phyloP scores from a whole-genome alignment of 2,797 vertebrate genomes.

The Sebastes steindachneri region DNA sequence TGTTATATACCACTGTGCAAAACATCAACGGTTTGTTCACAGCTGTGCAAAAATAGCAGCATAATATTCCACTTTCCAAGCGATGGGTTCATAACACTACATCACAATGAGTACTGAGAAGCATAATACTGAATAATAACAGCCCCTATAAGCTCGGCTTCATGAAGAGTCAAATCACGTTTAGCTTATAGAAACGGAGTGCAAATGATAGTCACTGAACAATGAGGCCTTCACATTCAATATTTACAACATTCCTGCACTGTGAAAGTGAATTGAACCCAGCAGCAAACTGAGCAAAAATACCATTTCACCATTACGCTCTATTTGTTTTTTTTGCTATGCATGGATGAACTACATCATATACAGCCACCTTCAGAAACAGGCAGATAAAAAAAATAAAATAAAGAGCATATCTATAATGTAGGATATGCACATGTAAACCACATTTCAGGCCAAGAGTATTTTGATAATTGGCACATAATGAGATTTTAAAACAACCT shows the following conservation, averaged over 20 bases:
- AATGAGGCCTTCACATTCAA: constrained; percentile 28
- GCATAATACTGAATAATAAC: constrained; percentile 41
- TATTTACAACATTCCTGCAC: constrained; percentile 44
- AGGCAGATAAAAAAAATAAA: constrained; percentile 17
- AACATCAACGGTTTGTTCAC: constrained; percentile 71
- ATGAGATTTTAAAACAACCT: constrained; percentile 57
- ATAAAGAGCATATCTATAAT: constrained; percentile 32
- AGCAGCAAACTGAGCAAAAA: constrained; percentile 17
- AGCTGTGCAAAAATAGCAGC: constrained; percentile 79
- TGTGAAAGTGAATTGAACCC: constrained; percentile 21
- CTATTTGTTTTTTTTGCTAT: constrained; percentile 38
- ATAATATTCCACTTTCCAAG: constrained; percentile 67
- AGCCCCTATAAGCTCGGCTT: constrained; percentile 34
- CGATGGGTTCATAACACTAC: constrained; percentile 64
- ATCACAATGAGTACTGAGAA: constrained; percentile 40
- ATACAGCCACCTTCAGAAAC: constrained; percentile 33
- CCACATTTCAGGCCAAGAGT: constrained; percentile 61
- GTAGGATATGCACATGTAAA: constrained; percentile 76
- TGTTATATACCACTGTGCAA: constrained; percentile 73
- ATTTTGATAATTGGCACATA: constrained; percentile 84
- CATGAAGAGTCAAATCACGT: constrained; percentile 23
- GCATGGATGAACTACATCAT: constrained; percentile 36
- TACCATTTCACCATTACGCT: constrained; percentile 28
- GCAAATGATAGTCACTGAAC: constrained; percentile 41
- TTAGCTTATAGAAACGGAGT: constrained; percentile 62